A percentile compares a stretch with the other conserved stretches of the same genome.
phyloP scores from a whole-genome alignment of 2,113 vertebrate genomes.

The Fukomys damarensis region DNA sequence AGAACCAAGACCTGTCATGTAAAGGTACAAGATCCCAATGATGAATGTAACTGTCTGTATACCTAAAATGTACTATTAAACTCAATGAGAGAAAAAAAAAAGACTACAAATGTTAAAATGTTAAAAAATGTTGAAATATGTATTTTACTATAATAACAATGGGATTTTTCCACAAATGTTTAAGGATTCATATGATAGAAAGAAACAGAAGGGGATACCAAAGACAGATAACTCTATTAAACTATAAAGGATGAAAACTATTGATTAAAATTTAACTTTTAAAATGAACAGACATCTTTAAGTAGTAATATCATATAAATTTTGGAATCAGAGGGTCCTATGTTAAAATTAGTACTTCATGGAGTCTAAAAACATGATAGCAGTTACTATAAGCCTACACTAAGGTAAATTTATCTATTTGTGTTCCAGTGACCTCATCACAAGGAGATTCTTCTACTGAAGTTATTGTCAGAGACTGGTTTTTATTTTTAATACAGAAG shows the following conservation, averaged over 20 bases:
- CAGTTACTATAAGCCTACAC: slow-evolving; percentile 28
- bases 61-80: too few species aligned
- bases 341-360: slow-evolving; percentile 36
- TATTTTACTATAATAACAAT: slow-evolving; percentile 18
- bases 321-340: not conserved
- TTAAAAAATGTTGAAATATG: slow-evolving; percentile 20
- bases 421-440: slow-evolving; percentile 33
- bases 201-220: not conserved
- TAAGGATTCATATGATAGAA: not conserved
- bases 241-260: not conserved
- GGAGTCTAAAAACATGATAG: not conserved
- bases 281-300: slow-evolving; percentile 1
- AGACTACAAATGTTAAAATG: not conserved
- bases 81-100: too few species aligned
- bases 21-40: too few species aligned
- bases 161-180: slow-evolving; percentile 3
- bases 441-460: slow-evolving; percentile 3
- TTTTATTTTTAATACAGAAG: slow-evolving; percentile 50
- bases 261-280: not conserved
- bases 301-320: not conserved
- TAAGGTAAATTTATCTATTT: slow-evolving; percentile 39
- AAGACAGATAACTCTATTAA: slow-evolving; percentile 18
- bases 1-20: too few species aligned
- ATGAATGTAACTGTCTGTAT: too few species aligned
- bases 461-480: not conserved